phyloP scores from a whole-genome alignment of 1,140 invertebrate genomes.

The Mercenaria mercenaria region DNA sequence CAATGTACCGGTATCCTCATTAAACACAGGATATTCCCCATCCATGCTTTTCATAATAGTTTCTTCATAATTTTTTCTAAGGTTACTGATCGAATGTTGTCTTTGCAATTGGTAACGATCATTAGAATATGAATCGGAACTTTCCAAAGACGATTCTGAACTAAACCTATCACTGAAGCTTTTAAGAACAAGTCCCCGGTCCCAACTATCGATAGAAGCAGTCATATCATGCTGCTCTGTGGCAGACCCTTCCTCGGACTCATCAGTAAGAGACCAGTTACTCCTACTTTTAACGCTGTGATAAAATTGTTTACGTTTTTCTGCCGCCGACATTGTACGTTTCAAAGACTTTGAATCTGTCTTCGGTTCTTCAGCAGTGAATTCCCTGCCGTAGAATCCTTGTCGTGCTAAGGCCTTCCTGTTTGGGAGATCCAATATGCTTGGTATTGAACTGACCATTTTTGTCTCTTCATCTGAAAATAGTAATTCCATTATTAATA shows the following conservation, averaged over 20 bases:
- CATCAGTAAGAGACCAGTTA: constrained; percentile 57
- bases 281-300: constrained; percentile 29
- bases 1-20: not conserved
- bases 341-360: not conserved
- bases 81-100: constrained; percentile 45
- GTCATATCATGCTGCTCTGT: not conserved
- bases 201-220: constrained; percentile 29
- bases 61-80: constrained; percentile 42
- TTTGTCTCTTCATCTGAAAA: constrained; percentile 59
- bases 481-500: too few relatives aligned
- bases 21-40: constrained; percentile 41
- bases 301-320: constrained; percentile 47
- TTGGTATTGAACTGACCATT: constrained; percentile 40
- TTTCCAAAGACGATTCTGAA: constrained; percentile 53
- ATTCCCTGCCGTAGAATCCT: constrained; percentile 54
- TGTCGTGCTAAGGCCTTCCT: constrained; percentile 31
- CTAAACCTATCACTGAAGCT: constrained; percentile 61
- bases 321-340: constrained; percentile 19
- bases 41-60: constrained; percentile 46
- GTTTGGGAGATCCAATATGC: constrained; percentile 47
- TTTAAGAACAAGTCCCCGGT: constrained; percentile 14
- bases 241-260: not conserved
- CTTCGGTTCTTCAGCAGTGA: not conserved
- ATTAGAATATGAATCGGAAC: constrained; percentile 18
- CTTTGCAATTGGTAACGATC: not conserved